Conservation (phyloP, 2,113 vertebrate genomes). For the Pimephales promelas region DNA sequence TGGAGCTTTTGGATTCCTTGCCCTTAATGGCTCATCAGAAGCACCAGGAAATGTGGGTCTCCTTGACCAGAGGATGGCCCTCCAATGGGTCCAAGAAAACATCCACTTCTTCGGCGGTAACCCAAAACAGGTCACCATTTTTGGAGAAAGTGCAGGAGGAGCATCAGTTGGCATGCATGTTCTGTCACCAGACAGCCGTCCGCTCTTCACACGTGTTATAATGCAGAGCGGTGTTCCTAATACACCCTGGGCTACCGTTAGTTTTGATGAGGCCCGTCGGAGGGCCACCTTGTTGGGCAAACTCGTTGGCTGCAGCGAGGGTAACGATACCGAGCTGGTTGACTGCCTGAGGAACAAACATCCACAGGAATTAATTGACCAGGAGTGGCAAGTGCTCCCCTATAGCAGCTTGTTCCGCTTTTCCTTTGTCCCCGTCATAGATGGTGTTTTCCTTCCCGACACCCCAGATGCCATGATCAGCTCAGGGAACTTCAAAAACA, state of each 20-base stretch:
- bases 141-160: conserved; percentile 89
- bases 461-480: conserved; percentile 82
- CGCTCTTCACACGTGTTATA: conserved; percentile 83
- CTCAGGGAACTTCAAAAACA: conserved; percentile 80
- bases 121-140: conserved; percentile 85
- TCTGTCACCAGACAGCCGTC: conserved; percentile 81
- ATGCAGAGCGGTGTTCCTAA: conserved; percentile 89
- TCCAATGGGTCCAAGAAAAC: conserved; percentile 88
- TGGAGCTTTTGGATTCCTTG: conserved; percentile 87
- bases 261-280: conserved; percentile 79
- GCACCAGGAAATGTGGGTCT: conserved; percentile 90
- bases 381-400: conserved; percentile 82
- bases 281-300: conserved; percentile 79
- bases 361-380: conserved; percentile 82
- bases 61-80: conserved; percentile 86
- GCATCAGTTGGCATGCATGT: conserved; percentile 88
- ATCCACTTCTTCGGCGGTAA: conserved; percentile 86
- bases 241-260: conserved; percentile 86
- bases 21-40: conserved; percentile 84
- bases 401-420: conserved; percentile 85
- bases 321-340: conserved; percentile 84
- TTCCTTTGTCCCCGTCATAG: conserved; percentile 88
- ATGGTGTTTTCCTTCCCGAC: conserved; percentile 85
- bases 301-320: conserved; percentile 78
- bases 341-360: conserved; percentile 79